Evolutionary conservation across 2,797 vertebrate genomes (phyloP).

Genomic region (Phoeniculus purpureus): DNA sequence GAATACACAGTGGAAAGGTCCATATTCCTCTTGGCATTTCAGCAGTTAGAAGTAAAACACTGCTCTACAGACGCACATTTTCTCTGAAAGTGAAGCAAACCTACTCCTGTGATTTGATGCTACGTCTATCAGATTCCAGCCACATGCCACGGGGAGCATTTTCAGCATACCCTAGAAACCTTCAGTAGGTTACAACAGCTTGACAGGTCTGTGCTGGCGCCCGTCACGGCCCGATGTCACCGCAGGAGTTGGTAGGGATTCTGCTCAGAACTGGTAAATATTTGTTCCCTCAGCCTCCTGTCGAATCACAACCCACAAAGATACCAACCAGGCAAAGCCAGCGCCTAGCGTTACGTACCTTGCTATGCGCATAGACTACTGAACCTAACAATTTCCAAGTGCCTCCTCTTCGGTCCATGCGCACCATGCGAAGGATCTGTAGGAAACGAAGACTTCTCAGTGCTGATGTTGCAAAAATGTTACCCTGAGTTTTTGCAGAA

Average conservation of each 20-base stretch:
- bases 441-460: slow-evolving; percentile 96
- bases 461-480: slow-evolving; percentile 97
- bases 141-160: background rate
- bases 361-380: slow-evolving; percentile 98
- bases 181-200: background rate
- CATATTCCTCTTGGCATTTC: background rate
- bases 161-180: background rate
- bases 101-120: background rate
- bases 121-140: background rate
- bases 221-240: background rate
- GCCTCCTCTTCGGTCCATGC: slow-evolving; percentile 96
- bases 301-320: background rate
- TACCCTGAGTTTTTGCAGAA: slow-evolving; percentile 96
- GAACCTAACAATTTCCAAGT: slow-evolving; percentile 98
- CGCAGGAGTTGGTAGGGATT: background rate
- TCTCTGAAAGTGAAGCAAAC: background rate
- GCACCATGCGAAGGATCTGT: slow-evolving; percentile 98
- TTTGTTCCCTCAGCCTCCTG: background rate
- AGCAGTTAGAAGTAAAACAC: background rate
- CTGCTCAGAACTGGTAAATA: background rate
- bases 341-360: slow-evolving; percentile 78
- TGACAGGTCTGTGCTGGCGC: background rate
- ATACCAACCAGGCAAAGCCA: background rate
- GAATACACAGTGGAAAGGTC: background rate
- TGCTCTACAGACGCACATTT: background rate